Conservation (phyloP, 2,888 invertebrate species). For the Andrena haemorrhoa region DNA sequence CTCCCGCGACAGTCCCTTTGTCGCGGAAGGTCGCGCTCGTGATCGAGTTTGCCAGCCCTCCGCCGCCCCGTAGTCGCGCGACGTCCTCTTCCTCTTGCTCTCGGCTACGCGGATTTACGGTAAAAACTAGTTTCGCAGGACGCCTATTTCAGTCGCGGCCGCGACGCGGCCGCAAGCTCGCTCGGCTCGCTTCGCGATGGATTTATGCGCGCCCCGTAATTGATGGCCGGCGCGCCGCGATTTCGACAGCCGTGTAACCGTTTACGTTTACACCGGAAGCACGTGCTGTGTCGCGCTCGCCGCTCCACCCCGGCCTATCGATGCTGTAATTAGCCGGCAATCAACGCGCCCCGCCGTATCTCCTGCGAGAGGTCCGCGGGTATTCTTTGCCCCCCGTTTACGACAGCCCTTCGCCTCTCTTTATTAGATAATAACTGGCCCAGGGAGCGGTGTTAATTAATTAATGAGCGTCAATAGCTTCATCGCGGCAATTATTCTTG, state of each 20-base stretch:
- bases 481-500: neutral
- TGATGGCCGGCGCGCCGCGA: constrained; percentile 56
- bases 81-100: constrained; percentile 63
- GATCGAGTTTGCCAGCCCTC: constrained; percentile 40
- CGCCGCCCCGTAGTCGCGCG: constrained; percentile 42
- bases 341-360: constrained; percentile 32
- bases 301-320: constrained; percentile 36
- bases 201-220: constrained; percentile 72
- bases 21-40: constrained; percentile 64
- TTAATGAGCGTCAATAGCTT: constrained; percentile 7
- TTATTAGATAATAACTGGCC: constrained; percentile 18
- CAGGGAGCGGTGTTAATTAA: constrained; percentile 18
- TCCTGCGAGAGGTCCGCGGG: neutral
- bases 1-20: constrained; percentile 50
- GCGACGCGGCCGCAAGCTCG: constrained; percentile 51
- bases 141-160: constrained; percentile 73
- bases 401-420: neutral
- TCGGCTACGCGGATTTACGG: constrained; percentile 74
- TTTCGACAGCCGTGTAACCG: constrained; percentile 60
- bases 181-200: constrained; percentile 64
- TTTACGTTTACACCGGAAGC: constrained; percentile 45
- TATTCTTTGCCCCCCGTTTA: neutral
- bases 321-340: constrained; percentile 60
- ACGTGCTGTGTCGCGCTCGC: constrained; percentile 35
- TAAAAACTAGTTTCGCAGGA: constrained; percentile 80